phyloP scores from a whole-genome alignment of 2,113 vertebrate genomes.

The Narcine bancroftii region DNA sequence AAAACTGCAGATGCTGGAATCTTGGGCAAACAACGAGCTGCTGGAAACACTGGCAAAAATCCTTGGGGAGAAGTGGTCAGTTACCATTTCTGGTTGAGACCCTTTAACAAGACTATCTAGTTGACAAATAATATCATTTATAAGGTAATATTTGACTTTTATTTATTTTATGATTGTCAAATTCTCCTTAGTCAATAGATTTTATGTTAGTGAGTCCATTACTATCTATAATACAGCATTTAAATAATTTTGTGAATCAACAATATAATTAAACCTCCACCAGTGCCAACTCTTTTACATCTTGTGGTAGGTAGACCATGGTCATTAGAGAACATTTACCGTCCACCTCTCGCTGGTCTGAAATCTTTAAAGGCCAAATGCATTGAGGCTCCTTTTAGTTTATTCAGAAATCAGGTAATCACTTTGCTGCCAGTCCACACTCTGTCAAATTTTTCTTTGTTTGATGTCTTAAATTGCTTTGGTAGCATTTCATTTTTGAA shows the following conservation, averaged over 20 bases:
- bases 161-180: background rate
- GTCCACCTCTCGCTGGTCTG: background rate
- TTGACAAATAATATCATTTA: background rate
- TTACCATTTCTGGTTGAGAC: too few species aligned
- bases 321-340: background rate
- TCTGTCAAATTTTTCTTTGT: background rate
- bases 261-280: background rate
- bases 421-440: background rate
- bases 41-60: too few species aligned
- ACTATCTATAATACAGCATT: background rate
- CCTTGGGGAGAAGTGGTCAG: too few species aligned
- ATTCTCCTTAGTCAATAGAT: background rate
- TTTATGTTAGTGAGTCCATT: background rate
- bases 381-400: background rate
- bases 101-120: too few species aligned
- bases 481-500: background rate
- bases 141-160: background rate
- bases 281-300: background rate
- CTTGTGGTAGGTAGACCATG: background rate
- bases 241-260: too few species aligned
- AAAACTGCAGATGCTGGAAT: too few species aligned
- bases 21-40: too few species aligned
- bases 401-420: background rate
- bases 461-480: background rate
- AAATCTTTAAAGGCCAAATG: background rate